Evolutionary conservation across 2,888 invertebrate genomes (phyloP).

Genomic region (Gymnoscelis rufifasciata): DNA sequence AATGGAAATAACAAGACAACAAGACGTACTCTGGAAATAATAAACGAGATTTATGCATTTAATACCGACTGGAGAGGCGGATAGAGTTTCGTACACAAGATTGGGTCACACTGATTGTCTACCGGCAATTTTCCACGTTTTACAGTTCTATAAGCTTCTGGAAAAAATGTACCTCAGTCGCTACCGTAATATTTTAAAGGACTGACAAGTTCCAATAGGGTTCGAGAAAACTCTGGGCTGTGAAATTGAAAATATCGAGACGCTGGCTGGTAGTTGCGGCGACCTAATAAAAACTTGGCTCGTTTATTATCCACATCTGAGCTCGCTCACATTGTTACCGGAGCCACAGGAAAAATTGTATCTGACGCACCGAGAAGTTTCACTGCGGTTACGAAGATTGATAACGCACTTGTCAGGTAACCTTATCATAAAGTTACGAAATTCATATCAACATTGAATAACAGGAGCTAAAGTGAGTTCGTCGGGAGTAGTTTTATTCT

Average conservation of each 20-base stretch:
- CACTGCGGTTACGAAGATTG: background rate
- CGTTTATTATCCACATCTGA: constrained; percentile 25
- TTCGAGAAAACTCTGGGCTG: constrained; percentile 22
- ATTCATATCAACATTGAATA: background rate
- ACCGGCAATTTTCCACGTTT: background rate
- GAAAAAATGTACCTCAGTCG: background rate
- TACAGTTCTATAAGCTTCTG: background rate
- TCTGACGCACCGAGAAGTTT: constrained; percentile 1
- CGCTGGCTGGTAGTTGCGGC: constrained; percentile 19
- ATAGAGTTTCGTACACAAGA: background rate
- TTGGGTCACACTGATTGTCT: no score
- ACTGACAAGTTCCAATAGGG: constrained; percentile 19
- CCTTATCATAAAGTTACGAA: background rate
- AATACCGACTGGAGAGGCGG: background rate
- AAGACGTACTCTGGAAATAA: background rate
- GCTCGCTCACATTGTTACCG: constrained; percentile 21
- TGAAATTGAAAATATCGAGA: constrained; percentile 30
- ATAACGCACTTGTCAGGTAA: background rate
- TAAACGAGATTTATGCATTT: background rate
- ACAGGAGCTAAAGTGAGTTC: no score
- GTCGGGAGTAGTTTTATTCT: no score
- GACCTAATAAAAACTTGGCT: constrained; percentile 29
- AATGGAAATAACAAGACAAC: no score
- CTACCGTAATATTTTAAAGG: constrained; percentile 16
- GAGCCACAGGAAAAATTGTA: constrained; percentile 9